Conservation (phyloP, 2,797 vertebrate species). For the Amphiprion clarkii region DNA sequence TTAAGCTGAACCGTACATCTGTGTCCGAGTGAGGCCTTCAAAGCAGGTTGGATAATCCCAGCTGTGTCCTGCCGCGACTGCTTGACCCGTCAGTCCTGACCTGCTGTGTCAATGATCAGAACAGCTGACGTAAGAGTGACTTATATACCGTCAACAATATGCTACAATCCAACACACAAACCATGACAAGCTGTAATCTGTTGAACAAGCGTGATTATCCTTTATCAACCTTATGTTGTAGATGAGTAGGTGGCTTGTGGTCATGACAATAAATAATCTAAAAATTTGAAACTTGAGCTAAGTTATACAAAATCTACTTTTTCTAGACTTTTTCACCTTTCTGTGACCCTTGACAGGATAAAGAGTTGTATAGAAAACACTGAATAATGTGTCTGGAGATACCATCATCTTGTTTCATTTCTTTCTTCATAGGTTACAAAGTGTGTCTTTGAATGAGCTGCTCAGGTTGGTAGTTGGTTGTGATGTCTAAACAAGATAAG, state of each 20-base stretch:
- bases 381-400: no score
- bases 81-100: slow-evolving; percentile 43
- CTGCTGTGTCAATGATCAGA: slow-evolving; percentile 27
- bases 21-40: slow-evolving; percentile 23
- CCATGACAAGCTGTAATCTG: no score
- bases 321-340: no score
- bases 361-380: no score
- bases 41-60: slow-evolving; percentile 53
- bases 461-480: no score
- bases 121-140: slow-evolving; percentile 39
- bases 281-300: no score
- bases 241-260: background rate
- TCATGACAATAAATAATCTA: background rate
- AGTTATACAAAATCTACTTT: no score
- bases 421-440: no score
- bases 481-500: no score
- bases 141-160: background rate
- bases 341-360: no score
- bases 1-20: slow-evolving; percentile 33
- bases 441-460: no score
- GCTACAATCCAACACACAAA: slow-evolving; percentile 1
- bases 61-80: slow-evolving; percentile 25
- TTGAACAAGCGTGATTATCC: background rate
- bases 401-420: no score
- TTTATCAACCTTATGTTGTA: background rate